phyloP scores from a whole-genome alignment of 2,113 vertebrate species.

The Neogobius melanostomus region DNA sequence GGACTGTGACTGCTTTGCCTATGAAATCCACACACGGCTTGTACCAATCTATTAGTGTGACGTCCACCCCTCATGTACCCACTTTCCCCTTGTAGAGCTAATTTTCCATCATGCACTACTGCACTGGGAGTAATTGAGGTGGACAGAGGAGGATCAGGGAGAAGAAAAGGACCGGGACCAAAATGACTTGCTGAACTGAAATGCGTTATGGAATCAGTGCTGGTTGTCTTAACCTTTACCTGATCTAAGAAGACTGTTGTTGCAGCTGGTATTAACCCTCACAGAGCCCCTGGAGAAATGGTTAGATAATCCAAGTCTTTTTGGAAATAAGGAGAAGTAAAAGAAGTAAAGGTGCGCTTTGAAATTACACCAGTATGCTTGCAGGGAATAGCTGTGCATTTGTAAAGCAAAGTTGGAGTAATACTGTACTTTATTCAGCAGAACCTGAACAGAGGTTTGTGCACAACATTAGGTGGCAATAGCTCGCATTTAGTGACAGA shows the following conservation, averaged over 20 bases:
- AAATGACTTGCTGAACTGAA: conserved; percentile 49
- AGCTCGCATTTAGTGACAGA: conserved; percentile 42
- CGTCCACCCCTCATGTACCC: conserved; percentile 16
- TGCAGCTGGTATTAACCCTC: conserved; percentile 22
- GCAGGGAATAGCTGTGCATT: too few species aligned
- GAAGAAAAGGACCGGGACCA: conserved; percentile 26
- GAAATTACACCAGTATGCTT: too few species aligned
- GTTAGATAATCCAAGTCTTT: conserved; percentile 25
- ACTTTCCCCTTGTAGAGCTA: conserved; percentile 43
- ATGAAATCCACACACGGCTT: conserved; percentile 35
- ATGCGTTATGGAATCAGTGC: conserved; percentile 42
- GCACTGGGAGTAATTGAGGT: conserved; percentile 53
- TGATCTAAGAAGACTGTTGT: conserved; percentile 27
- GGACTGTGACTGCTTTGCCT: conserved; percentile 44
- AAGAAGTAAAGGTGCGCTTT: too few species aligned
- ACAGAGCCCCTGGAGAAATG: conserved; percentile 17
- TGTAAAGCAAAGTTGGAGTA: too few species aligned
- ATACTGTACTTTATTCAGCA: too few species aligned
- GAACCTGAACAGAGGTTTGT: not conserved
- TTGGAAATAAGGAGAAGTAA: too few species aligned
- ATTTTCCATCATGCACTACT: conserved; percentile 57
- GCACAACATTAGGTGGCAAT: conserved; percentile 42
- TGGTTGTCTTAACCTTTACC: conserved; percentile 54
- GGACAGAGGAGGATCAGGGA: conserved; percentile 19
- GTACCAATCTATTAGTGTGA: conserved; percentile 60